These are phyloP conservation scores for Drosophila melanosoma DNA, from an alignment of 2,888 invertebrate species.

Conservation along the genomic window DNA sequence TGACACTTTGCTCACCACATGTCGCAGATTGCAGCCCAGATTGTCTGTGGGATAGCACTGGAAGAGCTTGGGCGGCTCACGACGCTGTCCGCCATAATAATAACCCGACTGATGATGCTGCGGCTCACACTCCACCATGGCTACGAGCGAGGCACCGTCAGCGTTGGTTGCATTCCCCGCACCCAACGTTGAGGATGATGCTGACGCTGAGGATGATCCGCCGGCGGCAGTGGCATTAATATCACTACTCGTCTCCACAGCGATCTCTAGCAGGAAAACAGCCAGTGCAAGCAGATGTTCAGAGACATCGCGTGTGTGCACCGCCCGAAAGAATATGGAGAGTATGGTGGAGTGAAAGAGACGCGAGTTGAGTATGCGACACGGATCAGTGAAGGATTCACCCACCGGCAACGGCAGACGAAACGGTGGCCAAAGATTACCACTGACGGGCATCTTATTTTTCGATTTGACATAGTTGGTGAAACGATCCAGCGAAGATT, in stretches of 20 bases:
- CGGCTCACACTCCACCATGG: constrained; percentile 81
- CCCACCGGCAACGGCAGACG: constrained; percentile 89
- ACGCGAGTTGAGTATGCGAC: constrained; percentile 83
- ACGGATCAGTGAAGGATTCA: constrained; percentile 89
- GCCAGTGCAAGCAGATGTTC: constrained; percentile 95
- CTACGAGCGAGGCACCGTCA: constrained; percentile 44
- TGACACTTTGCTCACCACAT: constrained; percentile 88
- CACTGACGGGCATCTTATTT: constrained; percentile 87
- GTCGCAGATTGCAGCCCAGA: constrained; percentile 91
- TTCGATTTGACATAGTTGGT: constrained; percentile 90
- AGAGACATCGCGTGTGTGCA: constrained; percentile 90
- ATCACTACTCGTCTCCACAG: constrained; percentile 86
- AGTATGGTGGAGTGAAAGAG: constrained; percentile 87
- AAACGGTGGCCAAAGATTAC: constrained; percentile 93
- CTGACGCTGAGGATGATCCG: neutral
- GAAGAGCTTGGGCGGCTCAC: constrained; percentile 84
- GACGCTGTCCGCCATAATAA: constrained; percentile 68
- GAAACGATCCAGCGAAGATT: constrained; percentile 96
- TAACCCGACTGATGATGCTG: constrained; percentile 72
- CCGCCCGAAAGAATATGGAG: constrained; percentile 93
- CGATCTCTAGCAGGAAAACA: constrained; percentile 94
- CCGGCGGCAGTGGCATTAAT: constrained; percentile 39
- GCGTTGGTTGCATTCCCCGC: neutral
- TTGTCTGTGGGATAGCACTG: constrained; percentile 91
- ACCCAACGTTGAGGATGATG: neutral